Conservation (phyloP, 2,797 vertebrate species). For the Astyanax mexicanus region DNA sequence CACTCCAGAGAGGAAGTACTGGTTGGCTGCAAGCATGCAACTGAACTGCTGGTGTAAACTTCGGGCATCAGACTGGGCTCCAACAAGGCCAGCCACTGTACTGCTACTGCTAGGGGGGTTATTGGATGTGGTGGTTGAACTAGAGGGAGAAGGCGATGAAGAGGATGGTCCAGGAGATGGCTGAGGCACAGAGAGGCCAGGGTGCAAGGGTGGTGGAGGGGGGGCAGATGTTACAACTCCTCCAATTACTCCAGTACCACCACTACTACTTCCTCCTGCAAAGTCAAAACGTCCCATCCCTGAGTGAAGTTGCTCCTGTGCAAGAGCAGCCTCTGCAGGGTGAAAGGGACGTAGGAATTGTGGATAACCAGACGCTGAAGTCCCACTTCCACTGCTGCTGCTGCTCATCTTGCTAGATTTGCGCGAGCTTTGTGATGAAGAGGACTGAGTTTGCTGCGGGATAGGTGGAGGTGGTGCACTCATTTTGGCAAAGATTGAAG, state of each 20-base stretch:
- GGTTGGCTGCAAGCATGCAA: conserved; percentile 86
- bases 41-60: conserved; percentile 87
- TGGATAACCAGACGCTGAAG: conserved; percentile 78
- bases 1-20: conserved; percentile 84
- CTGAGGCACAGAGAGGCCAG: conserved; percentile 80
- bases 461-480: conserved; percentile 77
- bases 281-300: conserved; percentile 85
- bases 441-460: conserved; percentile 80
- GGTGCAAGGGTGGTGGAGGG: conserved; percentile 81
- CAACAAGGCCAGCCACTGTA: conserved; percentile 75
- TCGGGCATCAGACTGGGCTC: conserved; percentile 80
- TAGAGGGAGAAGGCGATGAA: conserved; percentile 78
- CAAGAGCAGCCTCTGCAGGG: conserved; percentile 80
- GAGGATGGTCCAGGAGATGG: conserved; percentile 77
- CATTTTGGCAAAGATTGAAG: conserved; percentile 84
- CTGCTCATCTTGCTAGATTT: conserved; percentile 82
- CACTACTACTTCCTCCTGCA: conserved; percentile 69
- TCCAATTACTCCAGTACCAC: conserved; percentile 75
- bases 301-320: conserved; percentile 84
- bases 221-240: conserved; percentile 79
- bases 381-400: conserved; percentile 67
- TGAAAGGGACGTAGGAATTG: conserved; percentile 84
- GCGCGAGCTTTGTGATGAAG: conserved; percentile 80
- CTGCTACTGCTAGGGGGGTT: conserved; percentile 80
- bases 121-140: conserved; percentile 74